Evolutionary conservation across 92 coral and sea anemone species (phyloP), one percentile per base, ranked within the genome.

Genomic region (Muricea muricata): DNA sequence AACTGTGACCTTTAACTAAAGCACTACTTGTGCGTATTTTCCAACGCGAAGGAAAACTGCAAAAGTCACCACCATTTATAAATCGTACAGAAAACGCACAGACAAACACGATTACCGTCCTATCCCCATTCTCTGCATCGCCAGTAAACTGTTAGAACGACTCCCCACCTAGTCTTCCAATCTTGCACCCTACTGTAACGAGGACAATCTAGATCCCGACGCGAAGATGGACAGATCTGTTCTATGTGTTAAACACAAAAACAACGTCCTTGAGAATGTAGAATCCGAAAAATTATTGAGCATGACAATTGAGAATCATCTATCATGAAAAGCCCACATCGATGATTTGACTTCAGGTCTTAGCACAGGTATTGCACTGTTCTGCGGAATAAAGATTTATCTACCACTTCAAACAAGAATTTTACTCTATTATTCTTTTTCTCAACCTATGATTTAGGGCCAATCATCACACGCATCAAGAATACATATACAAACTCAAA

Each of bases 401-500:
- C 28, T 84, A 9, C 82, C 87, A 18, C 57, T 84, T n/a, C 34
- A 73, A 20, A 52, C 40, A 0, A 54, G 87, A 32, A 14, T 84
- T 11, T 17, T 58, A 39, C 73, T 20, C 42, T 84, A 84, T 58
- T 73, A 84, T 37, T 18, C 73, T 6, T 73, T 73, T 52, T 34
- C 73, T 1, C 82, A 84, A 55, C 82, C 87, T 12, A 75, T 6
- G 35, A 85, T 63, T 85, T 76, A 29, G 84, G 88, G 88, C 9
- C 77, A 73, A 61, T 85, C 81, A 4, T 37, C 63, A 33, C 84
- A 85, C 47, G 23, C 34, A 29, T 9, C 82, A 25, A 35, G 88
- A 75, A n/a, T n/a, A n/a, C n/a, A 75, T 85, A 9, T 52, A 75
- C 39, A 85, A 75, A 45, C 61, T 84, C n/a, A 83, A 73, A 60